phyloP scores from a whole-genome alignment of 2,113 vertebrate genomes.

The Cyprinodon tularosa region DNA sequence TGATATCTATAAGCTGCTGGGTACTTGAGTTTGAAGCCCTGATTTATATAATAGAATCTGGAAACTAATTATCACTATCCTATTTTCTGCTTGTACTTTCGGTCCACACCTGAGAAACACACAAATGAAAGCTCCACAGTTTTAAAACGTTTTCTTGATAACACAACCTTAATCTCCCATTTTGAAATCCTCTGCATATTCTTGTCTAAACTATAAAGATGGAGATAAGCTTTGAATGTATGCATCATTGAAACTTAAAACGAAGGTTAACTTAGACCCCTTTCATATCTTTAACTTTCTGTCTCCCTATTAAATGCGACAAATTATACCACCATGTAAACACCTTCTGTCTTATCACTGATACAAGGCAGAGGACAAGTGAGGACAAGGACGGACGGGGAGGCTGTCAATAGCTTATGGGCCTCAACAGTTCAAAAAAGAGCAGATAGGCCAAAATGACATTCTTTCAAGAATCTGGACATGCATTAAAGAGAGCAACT shows the following conservation, averaged over 20 bases:
- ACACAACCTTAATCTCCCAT: background rate
- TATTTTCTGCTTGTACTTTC: background rate
- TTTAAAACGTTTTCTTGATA: background rate
- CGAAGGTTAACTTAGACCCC: slow-evolving; percentile 1
- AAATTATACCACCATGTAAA: background rate
- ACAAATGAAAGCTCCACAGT: background rate
- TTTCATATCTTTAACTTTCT: background rate
- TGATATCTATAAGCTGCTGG: too few relatives aligned
- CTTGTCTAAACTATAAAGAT: background rate
- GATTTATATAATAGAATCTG: background rate
- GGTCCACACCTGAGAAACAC: background rate
- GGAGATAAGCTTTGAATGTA: background rate
- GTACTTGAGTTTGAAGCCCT: too few relatives aligned
- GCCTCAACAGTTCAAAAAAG: background rate
- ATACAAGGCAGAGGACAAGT: background rate
- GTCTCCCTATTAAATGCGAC: slow-evolving; percentile 4
- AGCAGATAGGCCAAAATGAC: background rate
- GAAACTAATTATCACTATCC: background rate
- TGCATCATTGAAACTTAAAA: background rate
- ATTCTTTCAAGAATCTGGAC: slow-evolving; percentile 1
- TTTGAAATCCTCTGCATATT: background rate
- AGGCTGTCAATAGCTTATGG: background rate
- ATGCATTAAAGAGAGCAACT: background rate
- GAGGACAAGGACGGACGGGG: slow-evolving; percentile 4
- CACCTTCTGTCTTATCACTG: background rate